Evolutionary conservation across 2,797 vertebrate species (phyloP), one percentile per base, ranked within the genome.

Genomic region (Scolopax rusticola): DNA sequence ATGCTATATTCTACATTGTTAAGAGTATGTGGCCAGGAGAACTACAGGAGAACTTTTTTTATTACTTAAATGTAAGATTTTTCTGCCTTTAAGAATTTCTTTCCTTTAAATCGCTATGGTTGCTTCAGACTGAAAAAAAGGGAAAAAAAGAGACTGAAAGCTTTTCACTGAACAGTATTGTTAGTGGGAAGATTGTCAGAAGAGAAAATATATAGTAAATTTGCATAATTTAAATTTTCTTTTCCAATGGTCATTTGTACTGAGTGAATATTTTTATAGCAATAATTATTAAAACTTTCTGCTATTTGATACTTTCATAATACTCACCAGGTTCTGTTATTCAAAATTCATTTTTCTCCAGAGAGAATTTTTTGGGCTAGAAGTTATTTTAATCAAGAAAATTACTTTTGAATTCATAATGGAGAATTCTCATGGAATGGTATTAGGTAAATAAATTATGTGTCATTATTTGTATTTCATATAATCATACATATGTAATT

Each of bases 391-490:
- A 69, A 90, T 89, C 36, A 68, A 76, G 18, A 88, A 84, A 84
- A 94, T 84, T 61, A 57, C 27, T 88, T 95, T 65, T 60, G 27
- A 82, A 92, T 90, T 89, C 38, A 9, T 84, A 79, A 53, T 74
- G 18, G 33, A 76, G 25, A 92, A 70, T 74, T 92, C 13, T 67
- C 33, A 32, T 60, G 23, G 60, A 95, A 82, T 76, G 8, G 21
- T 41, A 60, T 82, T 79, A 79, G n/a, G 43, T 80, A 87, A 93
- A 94, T 92, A 95, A 84, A 84, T 82, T 87, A 89, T 61, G 10
- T 28, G 14, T 79, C 54, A 87, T 91, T 85, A 71, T 91, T 95
- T 94, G n/a, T 85, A 89, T 87, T 96, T 90, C 57, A 53, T 79
- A 65, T 76, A 87, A 87, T 59, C 57, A 78, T 94, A 92, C 33